Evolutionary conservation across 2,113 vertebrate genomes (phyloP).

Genomic region (Cyprinus carpio): DNA sequence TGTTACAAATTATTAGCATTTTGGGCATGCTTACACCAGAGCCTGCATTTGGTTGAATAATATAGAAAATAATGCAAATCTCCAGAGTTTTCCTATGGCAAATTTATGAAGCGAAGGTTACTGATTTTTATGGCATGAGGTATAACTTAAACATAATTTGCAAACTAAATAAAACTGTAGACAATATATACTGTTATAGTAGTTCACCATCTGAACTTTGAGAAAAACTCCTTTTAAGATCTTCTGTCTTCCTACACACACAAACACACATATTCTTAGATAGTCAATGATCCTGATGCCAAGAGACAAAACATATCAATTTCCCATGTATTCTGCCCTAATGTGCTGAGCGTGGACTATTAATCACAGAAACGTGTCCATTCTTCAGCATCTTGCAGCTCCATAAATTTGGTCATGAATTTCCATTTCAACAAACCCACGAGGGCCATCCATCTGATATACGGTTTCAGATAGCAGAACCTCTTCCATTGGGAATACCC

Average conservation of each 20-base stretch:
- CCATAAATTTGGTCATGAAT: slow-evolving; percentile 12
- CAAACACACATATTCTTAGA: background rate
- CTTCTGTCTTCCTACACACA: no score
- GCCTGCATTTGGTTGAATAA: background rate
- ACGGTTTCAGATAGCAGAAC: slow-evolving; percentile 23
- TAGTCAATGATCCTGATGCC: slow-evolving; percentile 31
- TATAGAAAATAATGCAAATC: background rate
- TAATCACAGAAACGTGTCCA: slow-evolving; percentile 30
- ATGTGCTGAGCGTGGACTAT: slow-evolving; percentile 7
- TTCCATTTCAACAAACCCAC: slow-evolving; percentile 16
- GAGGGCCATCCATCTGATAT: slow-evolving; percentile 21
- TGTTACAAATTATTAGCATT: background rate
- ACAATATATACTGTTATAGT: background rate
- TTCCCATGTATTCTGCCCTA: background rate
- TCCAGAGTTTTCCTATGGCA: background rate
- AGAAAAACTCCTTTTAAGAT: no score
- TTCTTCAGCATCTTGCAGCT: slow-evolving; percentile 5
- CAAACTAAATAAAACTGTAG: background rate
- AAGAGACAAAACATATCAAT: slow-evolving; percentile 31
- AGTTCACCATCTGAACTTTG: no score
- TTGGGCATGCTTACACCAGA: background rate
- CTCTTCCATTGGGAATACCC: slow-evolving; percentile 15
- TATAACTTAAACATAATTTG: background rate
- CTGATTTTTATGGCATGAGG: background rate
- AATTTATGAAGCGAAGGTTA: background rate